Evolutionary conservation across 2,888 invertebrate species (phyloP), one percentile per base, ranked within the genome.

Genomic region (Rhaphigaster nebulosa): DNA sequence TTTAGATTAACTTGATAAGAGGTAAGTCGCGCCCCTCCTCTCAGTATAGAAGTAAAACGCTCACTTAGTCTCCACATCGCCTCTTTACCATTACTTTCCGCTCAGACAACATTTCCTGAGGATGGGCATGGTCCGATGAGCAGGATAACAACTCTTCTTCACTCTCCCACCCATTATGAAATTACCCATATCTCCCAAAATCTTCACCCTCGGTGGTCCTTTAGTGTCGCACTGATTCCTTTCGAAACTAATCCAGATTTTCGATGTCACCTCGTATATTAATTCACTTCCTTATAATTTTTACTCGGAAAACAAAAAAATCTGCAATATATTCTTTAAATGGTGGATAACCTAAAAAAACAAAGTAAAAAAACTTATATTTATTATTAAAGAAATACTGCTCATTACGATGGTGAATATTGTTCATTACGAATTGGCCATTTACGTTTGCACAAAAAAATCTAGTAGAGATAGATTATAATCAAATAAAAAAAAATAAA

Each of bases 201-300:
- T 76, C 70, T 76, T 76, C 70, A 76, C 70, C 70, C 34, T 76
- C 70, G 38, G 20, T 76, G 70, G 34, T 76, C 70, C 70, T 76
- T 76, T 76, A 76, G 70, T 76, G 70, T 76, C 70, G 70, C 70
- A 76, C 70, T 76, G 38, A 76, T 76, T 76, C 70, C 70, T 76
- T 76, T 76, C 38, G 34, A 23, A 76, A 38, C 70, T 76, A 76
- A 76, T 76, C 34, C 70, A 38, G 6, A 76, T 38, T 76, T 38
- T 76, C 20, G 70, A 76, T 76, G 34, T 38, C 70, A 8, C 34
- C 70, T 4, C 18, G 18, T 34, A 20, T 38, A 76, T 76, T 34
- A 76, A 76, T 76, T 38, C 4, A 65, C 18, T 23, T 23, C 18
- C 38, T 20, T 38, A 76, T 76, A 76, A 20, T 6, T 38, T 10